Percentiles rank a stretch among this genome's conserved stretches.
Conservation (phyloP, 2,888 invertebrate genomes). For the Thecophora atra region DNA sequence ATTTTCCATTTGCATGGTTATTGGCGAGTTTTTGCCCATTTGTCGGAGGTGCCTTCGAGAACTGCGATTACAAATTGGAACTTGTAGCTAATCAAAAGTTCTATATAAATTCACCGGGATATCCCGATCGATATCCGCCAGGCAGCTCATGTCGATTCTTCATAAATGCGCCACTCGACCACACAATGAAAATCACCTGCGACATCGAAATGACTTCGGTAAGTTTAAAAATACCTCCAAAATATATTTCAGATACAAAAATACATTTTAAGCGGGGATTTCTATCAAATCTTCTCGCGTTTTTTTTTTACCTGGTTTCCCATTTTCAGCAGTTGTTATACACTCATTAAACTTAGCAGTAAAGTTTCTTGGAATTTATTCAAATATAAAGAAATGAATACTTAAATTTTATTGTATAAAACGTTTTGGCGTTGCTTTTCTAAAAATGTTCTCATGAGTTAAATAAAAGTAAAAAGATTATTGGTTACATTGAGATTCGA, state of each 20-base stretch:
- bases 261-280: too few species aligned
- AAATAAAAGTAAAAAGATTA: background rate
- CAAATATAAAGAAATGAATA: too few species aligned
- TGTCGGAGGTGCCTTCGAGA: constrained; percentile 49
- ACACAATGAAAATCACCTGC: constrained; percentile 57
- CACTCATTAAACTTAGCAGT: constrained; percentile 24
- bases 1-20: background rate
- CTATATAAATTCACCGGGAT: constrained; percentile 61
- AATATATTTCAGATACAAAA: too few species aligned
- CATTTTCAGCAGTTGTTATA: constrained; percentile 1
- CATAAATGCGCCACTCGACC: constrained; percentile 57
- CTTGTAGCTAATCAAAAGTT: constrained; percentile 54
- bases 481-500: background rate
- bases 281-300: too few species aligned
- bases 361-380: background rate
- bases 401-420: too few species aligned
- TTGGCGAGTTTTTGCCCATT: background rate
- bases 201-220: constrained; percentile 58
- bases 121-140: constrained; percentile 56
- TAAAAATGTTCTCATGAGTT: too few species aligned
- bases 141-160: constrained; percentile 62
- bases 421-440: too few species aligned
- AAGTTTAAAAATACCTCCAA: too few species aligned
- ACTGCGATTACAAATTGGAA: constrained; percentile 59
- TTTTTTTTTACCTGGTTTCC: too few species aligned